Conservation (phyloP, 2,888 invertebrate genomes). For the Escarpia spicata region DNA sequence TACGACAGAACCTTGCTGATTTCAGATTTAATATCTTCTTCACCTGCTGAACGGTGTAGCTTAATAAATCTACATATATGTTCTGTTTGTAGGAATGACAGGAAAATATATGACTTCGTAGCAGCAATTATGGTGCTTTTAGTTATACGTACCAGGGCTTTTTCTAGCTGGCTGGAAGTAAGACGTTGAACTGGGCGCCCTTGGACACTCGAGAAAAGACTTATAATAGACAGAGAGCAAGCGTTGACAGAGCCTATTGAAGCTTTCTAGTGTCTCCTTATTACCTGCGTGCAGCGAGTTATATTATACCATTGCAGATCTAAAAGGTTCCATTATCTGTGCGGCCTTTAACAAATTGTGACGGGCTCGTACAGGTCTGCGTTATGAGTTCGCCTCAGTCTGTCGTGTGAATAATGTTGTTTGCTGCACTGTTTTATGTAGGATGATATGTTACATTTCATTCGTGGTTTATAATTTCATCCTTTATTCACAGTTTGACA, state of each 20-base stretch:
- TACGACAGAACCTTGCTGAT: not conserved
- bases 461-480: too few species aligned
- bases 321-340: constrained; percentile 8
- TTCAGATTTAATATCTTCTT: not conserved
- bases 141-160: not conserved
- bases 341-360: not conserved
- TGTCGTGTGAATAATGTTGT: not conserved
- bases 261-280: not conserved
- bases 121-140: not conserved
- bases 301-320: not conserved
- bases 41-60: not conserved
- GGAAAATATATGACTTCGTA: not conserved
- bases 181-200: not conserved
- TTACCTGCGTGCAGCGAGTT: not conserved
- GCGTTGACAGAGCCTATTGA: not conserved
- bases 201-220: not conserved
- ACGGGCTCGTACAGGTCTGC: not conserved
- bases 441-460: too few species aligned
- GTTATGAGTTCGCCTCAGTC: not conserved
- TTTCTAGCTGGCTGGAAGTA: not conserved
- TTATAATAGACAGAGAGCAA: not conserved
- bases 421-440: not conserved
- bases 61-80: not conserved
- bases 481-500: too few species aligned
- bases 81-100: not conserved